Evolutionary conservation across 2,888 invertebrate species (phyloP).

Genomic region (Drosophila greeni): DNA sequence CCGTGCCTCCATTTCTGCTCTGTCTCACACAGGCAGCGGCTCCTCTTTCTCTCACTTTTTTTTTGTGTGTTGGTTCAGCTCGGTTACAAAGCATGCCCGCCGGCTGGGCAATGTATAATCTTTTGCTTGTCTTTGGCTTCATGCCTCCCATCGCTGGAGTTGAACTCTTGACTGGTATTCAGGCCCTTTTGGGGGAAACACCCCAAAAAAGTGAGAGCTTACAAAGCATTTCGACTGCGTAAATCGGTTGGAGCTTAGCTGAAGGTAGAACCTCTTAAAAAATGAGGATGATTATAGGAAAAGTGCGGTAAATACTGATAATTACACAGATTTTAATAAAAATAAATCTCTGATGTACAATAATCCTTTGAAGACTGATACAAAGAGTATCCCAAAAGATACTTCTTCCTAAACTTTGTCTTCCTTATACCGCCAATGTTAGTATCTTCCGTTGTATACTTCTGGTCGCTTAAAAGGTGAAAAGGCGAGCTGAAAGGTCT

Average conservation of each 20-base stretch:
- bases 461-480: slow-evolving; percentile 45
- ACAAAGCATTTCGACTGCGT: background rate
- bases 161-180: slow-evolving; percentile 36
- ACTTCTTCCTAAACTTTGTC: background rate
- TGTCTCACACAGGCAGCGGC: slow-evolving; percentile 16
- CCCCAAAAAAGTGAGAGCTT: background rate
- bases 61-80: slow-evolving; percentile 23
- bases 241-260: background rate
- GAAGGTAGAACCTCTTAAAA: too few species aligned
- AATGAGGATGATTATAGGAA: background rate
- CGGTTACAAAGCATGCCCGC: slow-evolving; percentile 67
- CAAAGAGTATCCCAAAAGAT: slow-evolving; percentile 3
- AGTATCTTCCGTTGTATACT: slow-evolving; percentile 8
- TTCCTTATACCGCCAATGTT: background rate
- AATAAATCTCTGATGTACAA: background rate
- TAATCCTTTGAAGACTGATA: background rate
- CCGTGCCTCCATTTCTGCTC: slow-evolving; percentile 1
- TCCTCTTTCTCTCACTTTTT: slow-evolving; percentile 6
- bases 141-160: slow-evolving; percentile 33
- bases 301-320: background rate
- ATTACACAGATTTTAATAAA: background rate
- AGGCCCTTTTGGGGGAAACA: slow-evolving; percentile 10
- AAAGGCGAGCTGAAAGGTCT: slow-evolving; percentile 49
- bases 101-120: slow-evolving; percentile 70
- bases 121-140: slow-evolving; percentile 68